Evolutionary conservation across 1,140 invertebrate genomes (phyloP).

Genomic region (Monochamus saltuarius): DNA sequence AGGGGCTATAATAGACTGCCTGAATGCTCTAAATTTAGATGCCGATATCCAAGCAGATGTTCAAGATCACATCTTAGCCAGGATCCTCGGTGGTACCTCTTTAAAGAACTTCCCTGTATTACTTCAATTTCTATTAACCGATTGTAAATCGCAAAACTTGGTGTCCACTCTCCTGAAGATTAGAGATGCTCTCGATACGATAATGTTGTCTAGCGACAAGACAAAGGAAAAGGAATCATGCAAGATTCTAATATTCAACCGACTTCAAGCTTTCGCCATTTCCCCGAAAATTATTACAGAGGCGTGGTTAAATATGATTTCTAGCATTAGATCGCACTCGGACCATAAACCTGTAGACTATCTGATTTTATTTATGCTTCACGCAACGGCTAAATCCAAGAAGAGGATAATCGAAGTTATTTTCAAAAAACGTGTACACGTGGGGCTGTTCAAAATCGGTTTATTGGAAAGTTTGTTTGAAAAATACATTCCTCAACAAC

Average conservation of each 20-base stretch:
- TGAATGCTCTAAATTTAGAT: constrained; percentile 42
- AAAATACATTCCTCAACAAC: constrained; percentile 46
- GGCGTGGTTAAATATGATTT: constrained; percentile 41
- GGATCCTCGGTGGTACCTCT: constrained; percentile 29
- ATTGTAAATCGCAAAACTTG: constrained; percentile 30
- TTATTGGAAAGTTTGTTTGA: constrained; percentile 48
- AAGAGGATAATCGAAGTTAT: constrained; percentile 50
- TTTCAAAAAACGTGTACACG: constrained; percentile 50
- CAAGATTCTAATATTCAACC: constrained; percentile 40
- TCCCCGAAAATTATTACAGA: constrained; percentile 35
- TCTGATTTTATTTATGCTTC: constrained; percentile 51
- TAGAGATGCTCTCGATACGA: constrained; percentile 38
- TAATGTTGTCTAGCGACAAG: constrained; percentile 26
- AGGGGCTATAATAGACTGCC: constrained; percentile 44
- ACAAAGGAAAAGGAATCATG: constrained; percentile 31
- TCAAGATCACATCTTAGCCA: constrained; percentile 38
- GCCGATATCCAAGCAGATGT: constrained; percentile 31
- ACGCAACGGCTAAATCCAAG: constrained; percentile 48
- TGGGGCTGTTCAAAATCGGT: constrained; percentile 48
- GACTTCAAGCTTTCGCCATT: constrained; percentile 28
- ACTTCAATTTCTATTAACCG: constrained; percentile 42
- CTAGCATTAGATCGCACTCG: constrained; percentile 26
- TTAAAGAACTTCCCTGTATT: constrained; percentile 42
- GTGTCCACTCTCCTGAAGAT: constrained; percentile 31
- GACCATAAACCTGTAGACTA: constrained; percentile 53